Percentiles rank a stretch among this genome's conserved stretches.
These are phyloP conservation scores for Palythoa grandiflora DNA, from an alignment of 92 coral and sea anemone species.

Conservation along the genomic window DNA sequence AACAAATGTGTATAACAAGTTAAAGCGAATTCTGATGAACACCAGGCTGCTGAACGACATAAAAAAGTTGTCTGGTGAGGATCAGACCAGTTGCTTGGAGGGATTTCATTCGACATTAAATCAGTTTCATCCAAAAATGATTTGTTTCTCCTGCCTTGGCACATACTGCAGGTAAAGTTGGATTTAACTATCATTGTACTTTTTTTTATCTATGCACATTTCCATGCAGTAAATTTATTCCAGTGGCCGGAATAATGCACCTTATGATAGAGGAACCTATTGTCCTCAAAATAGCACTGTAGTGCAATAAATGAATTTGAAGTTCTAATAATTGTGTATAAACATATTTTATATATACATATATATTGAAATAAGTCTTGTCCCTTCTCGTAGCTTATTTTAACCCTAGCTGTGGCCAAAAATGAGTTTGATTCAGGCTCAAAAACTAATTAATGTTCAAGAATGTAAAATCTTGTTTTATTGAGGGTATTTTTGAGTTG, in stretches of 20 bases:
- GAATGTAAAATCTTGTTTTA: no score
- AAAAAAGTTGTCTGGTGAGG: slow-evolving; percentile 1
- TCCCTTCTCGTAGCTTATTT: no score
- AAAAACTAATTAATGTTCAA: no score
- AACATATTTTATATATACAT: no score
- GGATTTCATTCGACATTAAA: background rate
- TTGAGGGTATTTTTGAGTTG: background rate
- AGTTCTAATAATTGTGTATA: background rate
- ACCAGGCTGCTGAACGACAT: slow-evolving; percentile 6
- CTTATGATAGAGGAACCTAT: background rate
- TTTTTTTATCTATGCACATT: background rate
- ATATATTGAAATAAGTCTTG: no score
- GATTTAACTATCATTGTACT: background rate
- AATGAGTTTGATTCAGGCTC: no score
- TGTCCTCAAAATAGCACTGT: background rate
- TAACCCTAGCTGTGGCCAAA: no score
- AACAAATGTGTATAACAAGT: background rate
- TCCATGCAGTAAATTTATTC: slow-evolving; percentile 2
- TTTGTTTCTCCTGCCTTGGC: background rate
- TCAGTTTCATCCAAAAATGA: background rate
- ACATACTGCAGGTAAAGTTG: background rate
- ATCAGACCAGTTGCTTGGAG: background rate
- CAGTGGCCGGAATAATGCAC: slow-evolving; percentile 6
- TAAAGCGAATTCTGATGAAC: slow-evolving; percentile 3
- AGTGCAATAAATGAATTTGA: background rate